phyloP scores from a whole-genome alignment of 1,140 invertebrate genomes.

The Cepaea nemoralis region DNA sequence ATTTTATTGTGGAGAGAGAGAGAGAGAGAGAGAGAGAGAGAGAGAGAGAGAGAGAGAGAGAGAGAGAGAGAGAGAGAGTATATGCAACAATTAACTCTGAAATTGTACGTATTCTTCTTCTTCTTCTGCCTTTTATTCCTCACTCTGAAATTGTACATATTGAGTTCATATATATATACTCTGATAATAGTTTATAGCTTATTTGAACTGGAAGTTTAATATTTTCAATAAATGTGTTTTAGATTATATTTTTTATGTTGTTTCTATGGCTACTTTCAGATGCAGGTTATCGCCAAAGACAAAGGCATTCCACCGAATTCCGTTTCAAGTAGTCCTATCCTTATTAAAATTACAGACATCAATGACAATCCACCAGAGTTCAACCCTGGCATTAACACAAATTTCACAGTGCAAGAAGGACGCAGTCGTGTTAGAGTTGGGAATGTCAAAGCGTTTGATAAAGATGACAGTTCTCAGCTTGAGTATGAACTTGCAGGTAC shows the following conservation, averaged over 20 bases:
- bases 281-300: slow-evolving; percentile 38
- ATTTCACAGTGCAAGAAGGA: slow-evolving; percentile 37
- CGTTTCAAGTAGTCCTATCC: neutral
- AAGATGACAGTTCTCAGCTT: slow-evolving; percentile 30
- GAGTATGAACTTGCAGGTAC: slow-evolving; percentile 32
- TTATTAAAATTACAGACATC: slow-evolving; percentile 37
- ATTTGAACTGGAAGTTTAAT: too few relatives aligned
- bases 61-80: too few relatives aligned
- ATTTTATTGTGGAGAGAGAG: too few relatives aligned
- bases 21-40: too few relatives aligned
- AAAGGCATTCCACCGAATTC: slow-evolving; percentile 20
- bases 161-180: too few relatives aligned
- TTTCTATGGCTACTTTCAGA: slow-evolving; percentile 23
- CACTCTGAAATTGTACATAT: too few relatives aligned
- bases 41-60: too few relatives aligned
- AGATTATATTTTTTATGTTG: neutral
- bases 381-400: neutral
- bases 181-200: too few relatives aligned
- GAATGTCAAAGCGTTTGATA: slow-evolving; percentile 36
- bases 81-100: too few relatives aligned
- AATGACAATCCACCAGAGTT: slow-evolving; percentile 46
- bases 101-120: too few relatives aligned
- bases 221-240: too few relatives aligned
- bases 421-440: slow-evolving; percentile 5
- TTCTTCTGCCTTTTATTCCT: too few relatives aligned